Conservation (phyloP, 2,888 invertebrate genomes). For the Dryomyza anilis region DNA sequence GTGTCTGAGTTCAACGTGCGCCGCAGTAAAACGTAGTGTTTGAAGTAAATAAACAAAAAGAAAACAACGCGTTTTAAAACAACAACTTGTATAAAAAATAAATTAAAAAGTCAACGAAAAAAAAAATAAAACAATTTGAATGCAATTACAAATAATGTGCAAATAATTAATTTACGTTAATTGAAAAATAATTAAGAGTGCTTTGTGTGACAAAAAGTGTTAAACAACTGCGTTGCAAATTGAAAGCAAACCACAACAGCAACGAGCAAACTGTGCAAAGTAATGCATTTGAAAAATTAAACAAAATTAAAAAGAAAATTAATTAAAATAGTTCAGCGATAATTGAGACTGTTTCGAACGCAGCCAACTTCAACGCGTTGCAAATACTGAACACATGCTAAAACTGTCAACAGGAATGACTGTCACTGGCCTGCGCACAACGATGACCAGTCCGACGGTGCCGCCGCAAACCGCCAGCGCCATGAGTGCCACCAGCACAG, state of each 20-base stretch:
- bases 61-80: background rate
- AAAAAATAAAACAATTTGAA: background rate
- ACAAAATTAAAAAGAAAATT: background rate
- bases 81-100: background rate
- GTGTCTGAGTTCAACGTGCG: constrained; percentile 48
- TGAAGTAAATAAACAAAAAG: background rate
- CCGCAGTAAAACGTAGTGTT: constrained; percentile 21
- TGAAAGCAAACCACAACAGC: background rate
- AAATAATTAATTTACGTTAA: background rate
- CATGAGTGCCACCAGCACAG: constrained; percentile 40
- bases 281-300: background rate
- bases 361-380: constrained; percentile 26
- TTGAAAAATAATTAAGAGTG: too few relatives aligned
- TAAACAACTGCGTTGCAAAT: too few relatives aligned
- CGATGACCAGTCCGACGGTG: constrained; percentile 68
- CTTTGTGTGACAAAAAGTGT: too few relatives aligned
- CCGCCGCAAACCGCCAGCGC: constrained; percentile 58
- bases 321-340: too few relatives aligned
- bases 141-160: background rate
- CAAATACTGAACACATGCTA: too few relatives aligned
- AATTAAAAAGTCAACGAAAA: too few relatives aligned
- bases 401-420: constrained; percentile 64
- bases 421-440: constrained; percentile 68
- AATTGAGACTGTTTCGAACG: background rate
- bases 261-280: background rate